Evolutionary conservation across 2,888 invertebrate genomes (phyloP), one percentile per base, ranked within the genome.

Genomic region (Cheilosia pagana): DNA sequence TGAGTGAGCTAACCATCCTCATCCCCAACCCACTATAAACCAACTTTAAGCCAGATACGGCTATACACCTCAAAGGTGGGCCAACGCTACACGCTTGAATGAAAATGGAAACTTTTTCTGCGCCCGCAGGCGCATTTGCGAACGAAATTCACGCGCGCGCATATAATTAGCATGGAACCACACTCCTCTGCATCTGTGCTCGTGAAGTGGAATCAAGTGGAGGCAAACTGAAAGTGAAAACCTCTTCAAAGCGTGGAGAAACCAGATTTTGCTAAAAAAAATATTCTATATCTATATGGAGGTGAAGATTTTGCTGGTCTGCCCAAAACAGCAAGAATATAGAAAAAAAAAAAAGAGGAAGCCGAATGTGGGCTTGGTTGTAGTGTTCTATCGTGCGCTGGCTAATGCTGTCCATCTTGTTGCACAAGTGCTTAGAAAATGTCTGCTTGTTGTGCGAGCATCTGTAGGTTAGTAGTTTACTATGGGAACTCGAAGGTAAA

Each of bases 391-490:
- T 53, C 74, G 45, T 62, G 23, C 12, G 21, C 50, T 50, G 10
- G 14, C 35, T 35, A 35, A 35, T 35, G 35, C 35, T 35, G 35
- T 35, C 62, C 52, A 55, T 55, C 55, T 68, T 55, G 28, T 68
- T 55, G 53, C 43, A 55, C 67, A 68, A 55, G 67, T 31, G 67
- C 65, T 65, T 68, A 55, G 43, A 16, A n/a, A 39, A 39, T 25
- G 21, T 39, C 39, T 55, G 65, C 52, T 52, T 52, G 35, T 52
- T 16, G 52, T 16, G n/a, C n/a, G 52, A 14, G 41, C 50, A 52
- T 76, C 75, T 76, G 50, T 67, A 67, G 75, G 75, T 67, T 76
- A 67, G 67, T 67, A 76, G 75, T 67, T 76, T 67, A 52, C 12
- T 59, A 25, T 63, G 55, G 31, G 28, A 63, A 19, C 31, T 12